Evolutionary conservation across 2,888 invertebrate genomes (phyloP).

Genomic region (Macrophya annulata): DNA sequence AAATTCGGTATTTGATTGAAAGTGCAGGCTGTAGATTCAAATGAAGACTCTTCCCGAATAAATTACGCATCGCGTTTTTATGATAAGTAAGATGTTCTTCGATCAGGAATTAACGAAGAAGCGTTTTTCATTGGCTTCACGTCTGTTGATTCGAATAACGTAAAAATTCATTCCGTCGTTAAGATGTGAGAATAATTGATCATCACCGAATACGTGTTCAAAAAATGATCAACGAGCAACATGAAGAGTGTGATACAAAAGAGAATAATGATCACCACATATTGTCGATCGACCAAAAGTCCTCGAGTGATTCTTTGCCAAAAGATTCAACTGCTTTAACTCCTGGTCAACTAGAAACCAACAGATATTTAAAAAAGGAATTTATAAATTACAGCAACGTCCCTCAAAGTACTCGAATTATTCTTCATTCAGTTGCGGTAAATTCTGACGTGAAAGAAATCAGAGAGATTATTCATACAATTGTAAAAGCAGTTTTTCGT

Average conservation of each 20-base stretch:
- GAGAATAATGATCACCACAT: not conserved
- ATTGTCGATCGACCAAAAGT: not conserved
- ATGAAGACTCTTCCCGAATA: not conserved
- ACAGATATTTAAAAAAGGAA: not conserved
- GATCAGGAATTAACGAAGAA: slow-evolving; percentile 8
- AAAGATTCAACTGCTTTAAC: not conserved
- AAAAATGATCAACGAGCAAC: slow-evolving; percentile 39
- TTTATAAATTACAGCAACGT: not conserved
- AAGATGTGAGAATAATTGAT: slow-evolving; percentile 44
- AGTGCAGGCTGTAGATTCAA: not conserved
- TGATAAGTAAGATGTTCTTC: slow-evolving; percentile 12
- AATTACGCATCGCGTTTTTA: not conserved
- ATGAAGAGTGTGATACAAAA: not conserved
- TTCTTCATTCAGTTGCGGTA: not conserved
- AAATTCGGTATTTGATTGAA: not conserved
- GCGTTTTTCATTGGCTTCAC: not conserved
- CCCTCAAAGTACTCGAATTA: not conserved
- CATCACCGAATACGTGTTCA: not conserved
- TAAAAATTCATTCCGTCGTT: not conserved
- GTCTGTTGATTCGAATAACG: slow-evolving; percentile 25
- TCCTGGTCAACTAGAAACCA: not conserved
- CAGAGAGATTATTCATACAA: not conserved
- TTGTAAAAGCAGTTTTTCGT: not conserved
- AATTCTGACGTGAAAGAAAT: slow-evolving; percentile 20
- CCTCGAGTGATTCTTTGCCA: not conserved